These are phyloP conservation scores for Apostichopus parvimensis DNA, from an alignment of 35 echinoderm and acorn worm species.

Conservation along the genomic window DNA sequence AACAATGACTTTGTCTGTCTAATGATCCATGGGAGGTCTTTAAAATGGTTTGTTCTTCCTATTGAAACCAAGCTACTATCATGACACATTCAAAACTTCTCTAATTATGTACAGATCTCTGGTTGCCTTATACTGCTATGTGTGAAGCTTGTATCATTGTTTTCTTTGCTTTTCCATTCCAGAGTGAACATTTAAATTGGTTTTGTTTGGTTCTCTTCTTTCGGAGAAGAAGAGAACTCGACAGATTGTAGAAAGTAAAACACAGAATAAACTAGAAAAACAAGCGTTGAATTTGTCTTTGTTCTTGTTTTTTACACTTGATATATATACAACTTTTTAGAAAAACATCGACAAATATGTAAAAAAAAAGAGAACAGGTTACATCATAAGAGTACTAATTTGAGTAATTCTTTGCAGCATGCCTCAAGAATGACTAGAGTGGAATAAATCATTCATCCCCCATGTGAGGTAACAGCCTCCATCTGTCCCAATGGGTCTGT, in stretches of 20 bases:
- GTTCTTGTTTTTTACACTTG: too few relatives aligned
- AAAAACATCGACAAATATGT: too few relatives aligned
- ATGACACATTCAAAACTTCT: slow-evolving; percentile 31
- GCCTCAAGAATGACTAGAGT: too few relatives aligned
- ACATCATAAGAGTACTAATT: too few relatives aligned
- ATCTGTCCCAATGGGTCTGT: too few relatives aligned
- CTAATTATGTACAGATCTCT: slow-evolving; percentile 30
- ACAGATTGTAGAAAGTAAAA: slow-evolving; percentile 18
- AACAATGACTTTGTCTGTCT: too few relatives aligned
- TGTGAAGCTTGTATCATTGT: slow-evolving; percentile 27
- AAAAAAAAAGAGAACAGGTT: background rate
- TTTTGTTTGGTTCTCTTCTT: background rate
- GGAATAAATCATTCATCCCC: too few relatives aligned
- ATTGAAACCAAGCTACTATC: background rate
- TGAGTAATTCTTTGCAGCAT: too few relatives aligned
- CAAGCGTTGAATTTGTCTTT: background rate
- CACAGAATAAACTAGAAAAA: background rate
- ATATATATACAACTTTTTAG: too few relatives aligned
- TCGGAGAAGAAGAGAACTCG: background rate
- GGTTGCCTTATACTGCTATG: slow-evolving; percentile 12
- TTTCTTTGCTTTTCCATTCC: slow-evolving; percentile 34
- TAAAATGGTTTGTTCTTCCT: too few relatives aligned
- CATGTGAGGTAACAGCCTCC: too few relatives aligned
- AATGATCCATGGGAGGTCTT: too few relatives aligned
- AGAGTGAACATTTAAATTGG: background rate